These are phyloP conservation scores for Dipodomys stephensi DNA, from an alignment of 2,113 vertebrate genomes.

Conservation along the genomic window DNA sequence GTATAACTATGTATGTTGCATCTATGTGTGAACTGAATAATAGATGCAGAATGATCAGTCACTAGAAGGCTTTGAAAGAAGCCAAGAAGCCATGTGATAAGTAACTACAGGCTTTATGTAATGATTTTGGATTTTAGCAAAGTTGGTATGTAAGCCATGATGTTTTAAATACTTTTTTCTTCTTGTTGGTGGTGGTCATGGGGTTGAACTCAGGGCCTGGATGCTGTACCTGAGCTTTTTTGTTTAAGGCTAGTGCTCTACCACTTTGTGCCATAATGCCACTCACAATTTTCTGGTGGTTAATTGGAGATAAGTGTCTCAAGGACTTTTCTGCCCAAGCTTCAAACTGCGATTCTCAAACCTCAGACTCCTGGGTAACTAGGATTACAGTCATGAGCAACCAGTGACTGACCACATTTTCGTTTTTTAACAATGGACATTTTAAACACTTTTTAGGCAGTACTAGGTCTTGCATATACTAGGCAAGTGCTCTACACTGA, in stretches of 20 bases:
- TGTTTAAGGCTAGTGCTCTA: no score
- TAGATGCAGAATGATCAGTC: background rate
- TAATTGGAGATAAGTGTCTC: no score
- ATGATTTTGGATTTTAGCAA: constrained; percentile 13
- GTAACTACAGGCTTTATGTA: background rate
- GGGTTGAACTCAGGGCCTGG: background rate
- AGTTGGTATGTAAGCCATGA: background rate
- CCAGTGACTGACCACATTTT: no score
- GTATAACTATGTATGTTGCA: background rate
- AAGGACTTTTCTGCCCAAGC: no score
- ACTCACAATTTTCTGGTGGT: no score
- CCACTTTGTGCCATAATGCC: no score
- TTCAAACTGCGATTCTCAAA: no score
- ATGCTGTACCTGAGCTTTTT: no score
- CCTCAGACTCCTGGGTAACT: no score
- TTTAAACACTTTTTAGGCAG: no score
- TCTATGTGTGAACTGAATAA: constrained; percentile 24
- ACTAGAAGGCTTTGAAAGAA: constrained; percentile 17
- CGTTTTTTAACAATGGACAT: no score
- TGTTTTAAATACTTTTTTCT: background rate
- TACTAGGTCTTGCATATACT: background rate
- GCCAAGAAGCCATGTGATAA: constrained; percentile 38
- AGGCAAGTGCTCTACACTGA: background rate
- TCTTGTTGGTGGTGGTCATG: background rate
- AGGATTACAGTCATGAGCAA: no score